Base-by-base conservation (phyloP, 2,888 invertebrate genomes). In the Pollenia griseotomentosa region DNA sequence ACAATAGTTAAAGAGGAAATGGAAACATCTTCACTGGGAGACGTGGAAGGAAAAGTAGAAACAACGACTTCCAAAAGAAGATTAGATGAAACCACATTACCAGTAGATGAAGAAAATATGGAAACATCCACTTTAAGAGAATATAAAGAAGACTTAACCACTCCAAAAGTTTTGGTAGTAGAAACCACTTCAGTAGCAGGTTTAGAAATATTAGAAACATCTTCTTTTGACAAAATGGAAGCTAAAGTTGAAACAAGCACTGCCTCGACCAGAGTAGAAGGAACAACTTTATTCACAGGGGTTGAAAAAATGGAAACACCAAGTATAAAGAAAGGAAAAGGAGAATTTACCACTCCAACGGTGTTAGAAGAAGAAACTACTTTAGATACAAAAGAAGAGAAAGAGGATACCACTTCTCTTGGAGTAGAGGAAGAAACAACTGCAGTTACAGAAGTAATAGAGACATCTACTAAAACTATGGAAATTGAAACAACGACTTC, bases 81-180 rank as follows among this genome's bases (percentile, higher is more conserved):
- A 14, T 44, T 44, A 19, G 4, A 10, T 2, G 12, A 40, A 44
- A 53, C 57, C 19, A 55, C 70, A 2, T 2, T 23, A 33, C 3
- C 5, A 46, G 11, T 3, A 51, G 42, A 14, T n/a, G 66, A 10
- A 12, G 55, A 40, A 46, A 33, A 71, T 1, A 57, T 46, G 12
- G 61, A 65, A 33, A 79, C 79, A 51, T 66, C 84, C 12, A 70
- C 14, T 5, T 6, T 16, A 19, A 33, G 7, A 61, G 33, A 33
- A 6, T 33, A 33, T 33, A 33, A 6, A 33, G 33, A 6, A 6
- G 33, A 6, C 33, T 33, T 33, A 6, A 33, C 33, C 33, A 33
- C 33, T 33, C 6, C 33, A 23, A 23, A 23, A 23, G 23, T 23
- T 23, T 23, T 23, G 2, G 23, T 23, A 2, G 2, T 2, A 2